Evolutionary conservation across 1,140 invertebrate species (phyloP).

Genomic region (Drosophila orena): DNA sequence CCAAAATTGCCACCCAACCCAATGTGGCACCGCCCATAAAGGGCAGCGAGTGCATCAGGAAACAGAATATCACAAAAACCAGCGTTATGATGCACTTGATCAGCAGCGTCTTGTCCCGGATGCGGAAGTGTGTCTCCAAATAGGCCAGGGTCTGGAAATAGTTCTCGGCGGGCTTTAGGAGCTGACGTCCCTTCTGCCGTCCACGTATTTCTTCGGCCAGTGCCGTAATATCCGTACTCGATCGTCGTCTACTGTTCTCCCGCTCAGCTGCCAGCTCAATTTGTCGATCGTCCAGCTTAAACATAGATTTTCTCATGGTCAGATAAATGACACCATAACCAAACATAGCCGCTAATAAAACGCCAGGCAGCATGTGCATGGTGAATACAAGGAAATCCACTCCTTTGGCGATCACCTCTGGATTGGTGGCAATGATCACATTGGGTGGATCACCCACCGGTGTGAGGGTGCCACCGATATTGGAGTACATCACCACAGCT

Average conservation of each 20-base stretch:
- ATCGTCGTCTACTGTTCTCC: slow-evolving; percentile 90
- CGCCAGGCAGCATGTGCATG: slow-evolving; percentile 91
- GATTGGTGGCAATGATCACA: slow-evolving; percentile 92
- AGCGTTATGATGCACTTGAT: slow-evolving; percentile 88
- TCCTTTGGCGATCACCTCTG: slow-evolving; percentile 87
- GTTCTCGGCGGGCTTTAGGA: slow-evolving; percentile 87
- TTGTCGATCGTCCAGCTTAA: slow-evolving; percentile 88
- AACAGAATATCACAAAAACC: slow-evolving; percentile 87
- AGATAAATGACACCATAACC: slow-evolving; percentile 89
- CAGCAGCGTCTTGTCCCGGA: slow-evolving; percentile 87
- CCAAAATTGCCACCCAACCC: slow-evolving; percentile 90
- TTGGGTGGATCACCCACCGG: slow-evolving; percentile 95
- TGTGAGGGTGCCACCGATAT: slow-evolving; percentile 93
- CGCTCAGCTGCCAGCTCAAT: slow-evolving; percentile 91
- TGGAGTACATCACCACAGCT: slow-evolving; percentile 91
- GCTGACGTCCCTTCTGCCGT: neutral
- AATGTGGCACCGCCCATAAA: slow-evolving; percentile 87
- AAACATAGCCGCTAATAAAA: slow-evolving; percentile 88
- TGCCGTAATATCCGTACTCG: slow-evolving; percentile 90
- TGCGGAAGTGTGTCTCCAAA: slow-evolving; percentile 48
- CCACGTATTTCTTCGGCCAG: slow-evolving; percentile 87
- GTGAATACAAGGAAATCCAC: slow-evolving; percentile 91
- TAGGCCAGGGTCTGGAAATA: slow-evolving; percentile 47
- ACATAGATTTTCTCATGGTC: slow-evolving; percentile 89
- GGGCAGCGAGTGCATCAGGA: slow-evolving; percentile 89